Base-by-base conservation (phyloP, 2,888 invertebrate species). In the Cheilosia impressa region DNA sequence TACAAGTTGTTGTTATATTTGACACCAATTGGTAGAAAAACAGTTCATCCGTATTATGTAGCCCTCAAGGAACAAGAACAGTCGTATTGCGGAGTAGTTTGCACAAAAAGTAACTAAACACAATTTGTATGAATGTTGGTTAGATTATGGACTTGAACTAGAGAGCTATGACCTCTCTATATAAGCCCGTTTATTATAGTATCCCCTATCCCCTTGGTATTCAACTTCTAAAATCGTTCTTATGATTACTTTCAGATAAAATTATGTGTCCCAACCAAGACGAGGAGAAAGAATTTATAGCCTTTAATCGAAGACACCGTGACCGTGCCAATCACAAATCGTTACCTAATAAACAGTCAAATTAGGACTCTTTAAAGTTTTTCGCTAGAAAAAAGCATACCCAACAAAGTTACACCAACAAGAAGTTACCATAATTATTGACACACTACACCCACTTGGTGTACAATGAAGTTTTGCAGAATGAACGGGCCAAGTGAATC, bases 401-500 rank as follows among this genome's bases (percentile, higher is more conserved):
- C 22, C 15, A 34, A 31, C n/a, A 60, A 53, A 60, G 24, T 0
- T n/a, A 38, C 19, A 60, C 34, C 6, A 38, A 53, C 50, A 10
- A 19, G 50, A 55, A 31, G 2, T 45, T 13, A 55, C 7, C 55
- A 27, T 27, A 19, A 45, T 31, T 50, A 45, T 62, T 50, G 62
- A 41, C 62, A 66, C 47, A 68, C 22, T 41, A 50, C 65, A 50
- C 69, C 71, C 65, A 76, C 47, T 68, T 31, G 87, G 88, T 89
- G 89, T 93, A 93, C 90, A 91, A 94, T 94, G 94, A 94, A 94
- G 94, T 94, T 94, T 93, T 93, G 93, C 91, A 92, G 92, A 90
- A 93, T 93, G 93, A 92, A 92, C 90, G 91, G 92, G 88, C 92
- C 92, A 90, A 92, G 91, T 89, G 93, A 92, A 91, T 92, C 93